Evolutionary conservation across 2,888 invertebrate species (phyloP).

Genomic region (Drosophila ezoana): DNA sequence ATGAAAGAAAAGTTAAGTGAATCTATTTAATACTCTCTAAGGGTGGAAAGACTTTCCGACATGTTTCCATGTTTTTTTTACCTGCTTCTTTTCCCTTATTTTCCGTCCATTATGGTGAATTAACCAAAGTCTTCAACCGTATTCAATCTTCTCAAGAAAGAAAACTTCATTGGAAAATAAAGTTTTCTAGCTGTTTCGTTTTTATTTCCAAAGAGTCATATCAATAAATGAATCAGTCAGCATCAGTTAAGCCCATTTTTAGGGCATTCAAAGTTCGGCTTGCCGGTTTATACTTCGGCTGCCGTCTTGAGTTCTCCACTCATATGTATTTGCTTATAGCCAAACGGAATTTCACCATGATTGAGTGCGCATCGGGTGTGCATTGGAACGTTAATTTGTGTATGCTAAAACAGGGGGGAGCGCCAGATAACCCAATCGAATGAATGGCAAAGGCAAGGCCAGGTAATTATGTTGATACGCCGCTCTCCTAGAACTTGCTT

Average conservation of each 20-base stretch:
- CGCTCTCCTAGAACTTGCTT: neutral
- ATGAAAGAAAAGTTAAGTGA: too few relatives aligned
- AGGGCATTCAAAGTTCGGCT: slow-evolving; percentile 5
- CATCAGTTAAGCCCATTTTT: neutral
- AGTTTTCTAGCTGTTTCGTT: too few relatives aligned
- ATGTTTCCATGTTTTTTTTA: too few relatives aligned
- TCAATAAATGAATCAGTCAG: too few relatives aligned
- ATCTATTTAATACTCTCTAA: too few relatives aligned
- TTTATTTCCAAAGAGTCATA: too few relatives aligned
- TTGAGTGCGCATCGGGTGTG: slow-evolving; percentile 42
- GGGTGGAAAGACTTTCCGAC: too few relatives aligned
- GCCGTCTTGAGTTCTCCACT: slow-evolving; percentile 14
- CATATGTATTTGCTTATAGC: slow-evolving; percentile 27
- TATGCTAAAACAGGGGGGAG: slow-evolving; percentile 23
- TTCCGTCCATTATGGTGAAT: too few relatives aligned
- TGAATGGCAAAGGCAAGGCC: slow-evolving; percentile 1
- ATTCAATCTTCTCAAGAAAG: too few relatives aligned
- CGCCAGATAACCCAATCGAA: slow-evolving; percentile 30
- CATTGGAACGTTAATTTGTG: slow-evolving; percentile 61
- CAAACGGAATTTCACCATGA: slow-evolving; percentile 34
- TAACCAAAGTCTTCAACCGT: too few relatives aligned
- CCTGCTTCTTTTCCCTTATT: too few relatives aligned
- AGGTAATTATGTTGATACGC: slow-evolving; percentile 5
- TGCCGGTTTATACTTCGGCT: neutral
- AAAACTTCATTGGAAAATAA: too few relatives aligned